These are phyloP conservation scores for Limnodromus scolopaceus DNA, from an alignment of 2,797 vertebrate genomes.

Conservation along the genomic window DNA sequence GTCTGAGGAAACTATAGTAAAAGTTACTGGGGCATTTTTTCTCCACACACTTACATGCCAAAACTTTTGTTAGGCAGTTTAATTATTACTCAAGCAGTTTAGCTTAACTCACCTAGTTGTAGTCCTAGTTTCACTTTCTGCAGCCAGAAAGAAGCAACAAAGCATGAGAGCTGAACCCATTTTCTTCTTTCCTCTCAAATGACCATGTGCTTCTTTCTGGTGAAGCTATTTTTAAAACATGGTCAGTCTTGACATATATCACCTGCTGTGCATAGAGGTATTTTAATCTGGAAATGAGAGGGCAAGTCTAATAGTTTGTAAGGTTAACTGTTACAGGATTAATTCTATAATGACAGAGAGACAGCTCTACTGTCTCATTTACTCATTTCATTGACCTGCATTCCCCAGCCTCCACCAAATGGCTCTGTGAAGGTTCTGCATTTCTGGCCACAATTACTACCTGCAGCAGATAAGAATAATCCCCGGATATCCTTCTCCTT, in stretches of 20 bases:
- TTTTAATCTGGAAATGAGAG: not conserved
- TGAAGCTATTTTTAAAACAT: not conserved
- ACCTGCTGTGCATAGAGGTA: not conserved
- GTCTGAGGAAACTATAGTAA: not conserved
- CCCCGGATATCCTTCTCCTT: not conserved
- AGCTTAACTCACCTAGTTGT: not conserved
- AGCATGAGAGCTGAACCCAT: not conserved
- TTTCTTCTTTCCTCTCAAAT: not conserved
- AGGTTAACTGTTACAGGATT: not conserved
- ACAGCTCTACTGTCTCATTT: not conserved
- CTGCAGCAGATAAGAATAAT: not conserved
- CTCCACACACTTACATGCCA: not conserved
- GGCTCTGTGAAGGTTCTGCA: not conserved
- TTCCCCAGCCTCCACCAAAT: not conserved
- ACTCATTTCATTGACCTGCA: not conserved
- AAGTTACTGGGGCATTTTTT: not conserved
- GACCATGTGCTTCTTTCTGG: not conserved
- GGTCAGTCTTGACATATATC: not conserved
- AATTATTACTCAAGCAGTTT: constrained; percentile 12
- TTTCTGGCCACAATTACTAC: not conserved
- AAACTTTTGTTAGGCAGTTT: not conserved
- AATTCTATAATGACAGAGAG: not conserved
- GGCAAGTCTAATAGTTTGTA: not conserved
- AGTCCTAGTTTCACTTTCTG: constrained; percentile 46
- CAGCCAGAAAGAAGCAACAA: constrained; percentile 24